Base-by-base conservation (phyloP, 2,797 vertebrate species). In the Pseudomugil tenellus region DNA sequence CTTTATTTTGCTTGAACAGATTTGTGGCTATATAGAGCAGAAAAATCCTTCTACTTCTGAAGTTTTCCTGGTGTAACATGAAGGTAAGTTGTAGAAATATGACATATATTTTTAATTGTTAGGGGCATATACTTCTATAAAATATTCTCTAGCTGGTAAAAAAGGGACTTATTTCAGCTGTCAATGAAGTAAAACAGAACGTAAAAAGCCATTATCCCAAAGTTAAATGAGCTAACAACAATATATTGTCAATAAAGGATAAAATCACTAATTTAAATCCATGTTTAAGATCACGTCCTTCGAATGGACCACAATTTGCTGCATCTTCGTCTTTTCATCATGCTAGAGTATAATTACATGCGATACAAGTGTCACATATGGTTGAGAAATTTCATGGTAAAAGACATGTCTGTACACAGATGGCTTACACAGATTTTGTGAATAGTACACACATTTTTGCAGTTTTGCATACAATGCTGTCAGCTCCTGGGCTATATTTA, bases 381-480 rank as follows among this genome's bases (percentile, higher is more conserved):
- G 81, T 55, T 87, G 85, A 83, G 76, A 87, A 70, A 90, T 86
- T 79, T 87, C 69, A 84, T 63, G 41, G 29, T 69, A 63, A 61
- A 66, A 69, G 60, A 80, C 63, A 67, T 34, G 72, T 63, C 58
- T 39, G 7, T 37, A 68, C 84, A 70, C 87, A 89, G 88, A 89
- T 88, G 89, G 79, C 73, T 69, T 3, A 52, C 28, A 7, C 74
- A 81, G 65, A 85, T 78, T 74, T 76, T 35, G 34, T 69, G 68
- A 58, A 76, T 72, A 69, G 83, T 76, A 70, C 70, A 58, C 77
- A 70, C 74, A 77, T 68, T 55, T 53, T 65, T 72, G 63, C 80
- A 69, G 74, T 77, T 86, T 86, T 88, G 85, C 83, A 86, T 76
- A 78, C 77, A 77, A 70, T 52, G 62, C 60, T 65, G 78, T 86